Conservation (phyloP, 2,113 vertebrate genomes). For the Nothobranchius kuhntae region DNA sequence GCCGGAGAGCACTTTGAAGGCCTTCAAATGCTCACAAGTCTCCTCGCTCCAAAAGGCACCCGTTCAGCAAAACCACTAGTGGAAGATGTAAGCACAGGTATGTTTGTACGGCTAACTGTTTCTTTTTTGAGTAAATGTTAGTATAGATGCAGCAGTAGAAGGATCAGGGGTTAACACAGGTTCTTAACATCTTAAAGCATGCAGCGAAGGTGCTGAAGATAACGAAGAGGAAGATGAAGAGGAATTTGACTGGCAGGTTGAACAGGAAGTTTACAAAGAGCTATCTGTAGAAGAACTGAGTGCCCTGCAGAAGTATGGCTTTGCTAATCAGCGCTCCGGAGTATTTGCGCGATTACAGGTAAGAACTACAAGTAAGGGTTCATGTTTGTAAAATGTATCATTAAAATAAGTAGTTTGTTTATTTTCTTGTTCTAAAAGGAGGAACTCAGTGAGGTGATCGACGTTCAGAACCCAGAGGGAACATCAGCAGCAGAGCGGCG, state of each 20-base stretch:
- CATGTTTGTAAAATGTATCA: background rate
- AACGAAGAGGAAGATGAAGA: constrained; percentile 83
- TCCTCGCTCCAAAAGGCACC: constrained; percentile 89
- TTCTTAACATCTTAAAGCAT: constrained; percentile 48
- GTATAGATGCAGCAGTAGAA: background rate
- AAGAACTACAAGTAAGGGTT: background rate
- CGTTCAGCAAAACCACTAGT: constrained; percentile 88
- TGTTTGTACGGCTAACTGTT: background rate
- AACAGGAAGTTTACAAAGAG: constrained; percentile 86
- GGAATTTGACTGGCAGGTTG: constrained; percentile 92
- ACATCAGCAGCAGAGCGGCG: constrained; percentile 81
- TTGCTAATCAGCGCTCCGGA: constrained; percentile 86
- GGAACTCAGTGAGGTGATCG: constrained; percentile 89
- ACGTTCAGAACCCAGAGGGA: constrained; percentile 88
- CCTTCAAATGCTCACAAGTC: constrained; percentile 92
- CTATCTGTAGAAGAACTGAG: constrained; percentile 61
- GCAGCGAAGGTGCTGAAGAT: constrained; percentile 66
- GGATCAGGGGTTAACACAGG: background rate
- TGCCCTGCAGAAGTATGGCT: constrained; percentile 84
- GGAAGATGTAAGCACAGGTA: constrained; percentile 85
- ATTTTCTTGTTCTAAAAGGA: constrained; percentile 76
- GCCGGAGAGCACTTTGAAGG: constrained; percentile 91
- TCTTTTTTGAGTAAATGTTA: background rate
- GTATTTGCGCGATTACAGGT: constrained; percentile 93
- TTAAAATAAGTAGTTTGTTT: background rate